These are phyloP conservation scores for Chloroceryle inda DNA, from an alignment of 2,797 vertebrate genomes.

Conservation along the genomic window DNA sequence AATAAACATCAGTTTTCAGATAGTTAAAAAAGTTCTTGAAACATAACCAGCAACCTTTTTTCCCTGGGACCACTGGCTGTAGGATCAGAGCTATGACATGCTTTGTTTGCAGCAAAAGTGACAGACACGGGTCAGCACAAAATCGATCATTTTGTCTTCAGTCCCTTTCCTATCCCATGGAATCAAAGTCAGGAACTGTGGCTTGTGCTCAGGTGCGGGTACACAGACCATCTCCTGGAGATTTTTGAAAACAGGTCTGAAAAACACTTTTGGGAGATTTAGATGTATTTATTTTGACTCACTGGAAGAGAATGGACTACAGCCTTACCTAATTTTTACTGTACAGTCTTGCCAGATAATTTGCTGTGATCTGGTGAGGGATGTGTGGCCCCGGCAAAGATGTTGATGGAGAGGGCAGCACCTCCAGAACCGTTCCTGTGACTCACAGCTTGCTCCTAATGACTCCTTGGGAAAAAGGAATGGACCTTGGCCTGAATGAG, in stretches of 20 bases:
- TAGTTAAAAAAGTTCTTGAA: background rate
- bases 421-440: background rate
- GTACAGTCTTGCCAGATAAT: background rate
- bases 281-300: background rate
- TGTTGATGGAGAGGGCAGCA: background rate
- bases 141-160: background rate
- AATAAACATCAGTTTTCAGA: background rate
- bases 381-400: background rate
- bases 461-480: background rate
- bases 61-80: background rate
- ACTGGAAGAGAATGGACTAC: background rate
- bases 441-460: background rate
- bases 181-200: background rate
- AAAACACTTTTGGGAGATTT: background rate
- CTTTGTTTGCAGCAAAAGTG: background rate
- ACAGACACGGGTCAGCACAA: background rate
- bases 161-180: background rate
- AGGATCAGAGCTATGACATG: background rate
- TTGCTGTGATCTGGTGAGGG: background rate
- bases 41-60: background rate
- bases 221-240: background rate
- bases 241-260: background rate
- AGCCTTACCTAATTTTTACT: background rate
- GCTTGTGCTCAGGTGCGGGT: rapidly evolving
- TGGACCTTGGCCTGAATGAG: background rate